Percentiles rank a stretch among this genome's conserved stretches.
Evolutionary conservation across 2,113 vertebrate species (phyloP).

Genomic region (Sprattus sprattus): DNA sequence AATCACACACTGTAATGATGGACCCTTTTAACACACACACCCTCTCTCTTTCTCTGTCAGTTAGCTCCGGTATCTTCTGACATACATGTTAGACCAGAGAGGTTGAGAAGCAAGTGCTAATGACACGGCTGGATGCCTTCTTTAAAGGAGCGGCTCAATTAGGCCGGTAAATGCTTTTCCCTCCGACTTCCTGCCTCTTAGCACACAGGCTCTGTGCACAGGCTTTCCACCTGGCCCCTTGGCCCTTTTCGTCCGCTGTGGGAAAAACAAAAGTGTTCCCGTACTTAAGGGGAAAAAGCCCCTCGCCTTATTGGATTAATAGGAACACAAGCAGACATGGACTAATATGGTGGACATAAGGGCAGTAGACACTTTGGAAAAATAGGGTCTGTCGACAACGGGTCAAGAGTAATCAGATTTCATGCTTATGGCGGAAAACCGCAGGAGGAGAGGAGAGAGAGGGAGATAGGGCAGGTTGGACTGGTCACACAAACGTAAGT

Average conservation of each 20-base stretch:
- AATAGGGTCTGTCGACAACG: slow-evolving; percentile 43
- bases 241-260: slow-evolving; percentile 47
- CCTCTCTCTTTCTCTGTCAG: slow-evolving; percentile 18
- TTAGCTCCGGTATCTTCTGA: slow-evolving; percentile 19
- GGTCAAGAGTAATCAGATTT: slow-evolving; percentile 61
- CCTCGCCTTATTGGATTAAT: slow-evolving; percentile 63
- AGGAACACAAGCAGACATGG: slow-evolving; percentile 35
- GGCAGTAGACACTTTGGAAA: slow-evolving; percentile 51
- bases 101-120: slow-evolving; percentile 6
- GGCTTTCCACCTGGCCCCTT: background rate
- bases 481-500: slow-evolving; percentile 43
- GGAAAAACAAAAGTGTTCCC: slow-evolving; percentile 63
- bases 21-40: slow-evolving; percentile 23
- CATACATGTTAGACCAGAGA: slow-evolving; percentile 24
- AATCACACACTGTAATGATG: background rate
- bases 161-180: slow-evolving; percentile 63
- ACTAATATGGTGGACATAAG: slow-evolving; percentile 4
- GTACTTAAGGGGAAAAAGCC: slow-evolving; percentile 56
- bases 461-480: slow-evolving; percentile 36
- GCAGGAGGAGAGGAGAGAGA: slow-evolving; percentile 31
- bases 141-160: slow-evolving; percentile 64
- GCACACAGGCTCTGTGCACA: slow-evolving; percentile 39
- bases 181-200: slow-evolving; percentile 66
- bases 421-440: slow-evolving; percentile 49
- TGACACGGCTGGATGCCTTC: slow-evolving; percentile 44